phyloP scores from a whole-genome alignment of 2,888 invertebrate genomes.

The Eucriotettix oculatus region DNA sequence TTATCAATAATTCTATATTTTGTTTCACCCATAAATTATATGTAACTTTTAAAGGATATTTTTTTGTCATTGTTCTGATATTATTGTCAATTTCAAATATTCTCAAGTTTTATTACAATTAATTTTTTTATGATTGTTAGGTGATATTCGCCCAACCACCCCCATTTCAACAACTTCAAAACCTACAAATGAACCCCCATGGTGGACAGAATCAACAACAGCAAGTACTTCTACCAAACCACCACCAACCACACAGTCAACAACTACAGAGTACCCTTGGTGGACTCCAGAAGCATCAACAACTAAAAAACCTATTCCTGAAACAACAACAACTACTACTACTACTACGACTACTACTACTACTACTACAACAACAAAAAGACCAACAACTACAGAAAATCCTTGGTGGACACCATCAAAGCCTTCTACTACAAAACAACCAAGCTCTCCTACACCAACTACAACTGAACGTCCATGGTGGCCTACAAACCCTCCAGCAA shows the following conservation, averaged over 20 bases:
- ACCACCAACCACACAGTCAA: background rate
- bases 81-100: too few relatives aligned
- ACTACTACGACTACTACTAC: conserved; percentile 13
- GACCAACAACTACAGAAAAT: conserved; percentile 14
- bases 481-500: conserved; percentile 18
- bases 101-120: too few relatives aligned
- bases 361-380: conserved; percentile 17
- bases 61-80: too few relatives aligned
- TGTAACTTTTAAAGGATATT: too few relatives aligned
- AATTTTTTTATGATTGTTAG: background rate
- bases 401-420: conserved; percentile 9
- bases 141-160: background rate
- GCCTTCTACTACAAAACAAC: conserved; percentile 11
- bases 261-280: background rate
- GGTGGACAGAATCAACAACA: background rate
- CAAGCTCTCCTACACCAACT: conserved; percentile 17
- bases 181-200: background rate
- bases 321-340: conserved; percentile 15
- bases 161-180: background rate
- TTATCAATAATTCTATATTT: too few relatives aligned
- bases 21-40: too few relatives aligned
- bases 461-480: conserved; percentile 4
- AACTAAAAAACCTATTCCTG: conserved; percentile 15
- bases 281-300: conserved; percentile 6
- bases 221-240: background rate